phyloP scores from a whole-genome alignment of 2,113 vertebrate genomes.

The Mionectes macconnelli region DNA sequence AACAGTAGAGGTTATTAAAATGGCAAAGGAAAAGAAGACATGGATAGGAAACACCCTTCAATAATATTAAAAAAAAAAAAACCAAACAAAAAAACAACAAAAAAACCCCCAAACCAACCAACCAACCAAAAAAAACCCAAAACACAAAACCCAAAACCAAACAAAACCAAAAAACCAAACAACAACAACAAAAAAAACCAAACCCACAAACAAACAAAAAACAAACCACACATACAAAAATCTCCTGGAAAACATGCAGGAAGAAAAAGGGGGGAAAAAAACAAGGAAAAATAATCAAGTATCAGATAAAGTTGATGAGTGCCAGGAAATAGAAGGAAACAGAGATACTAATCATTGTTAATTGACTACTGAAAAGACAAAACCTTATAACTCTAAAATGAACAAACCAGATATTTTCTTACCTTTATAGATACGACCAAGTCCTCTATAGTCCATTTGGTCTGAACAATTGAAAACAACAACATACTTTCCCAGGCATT shows the following conservation, averaged over 20 bases:
- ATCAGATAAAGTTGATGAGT: neutral
- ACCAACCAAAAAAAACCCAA: neutral
- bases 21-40: neutral
- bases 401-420: neutral
- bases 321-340: neutral
- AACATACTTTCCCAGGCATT: conserved; percentile 74
- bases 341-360: neutral
- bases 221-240: neutral
- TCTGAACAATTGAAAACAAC: conserved; percentile 77
- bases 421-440: conserved; percentile 77
- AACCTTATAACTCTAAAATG: neutral
- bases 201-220: too few relatives aligned
- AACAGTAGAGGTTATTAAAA: neutral
- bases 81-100: too few relatives aligned
- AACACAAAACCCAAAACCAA: too few relatives aligned
- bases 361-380: neutral
- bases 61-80: neutral
- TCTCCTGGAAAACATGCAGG: neutral
- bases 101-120: too few relatives aligned
- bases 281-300: neutral
- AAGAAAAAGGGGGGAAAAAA: accelerated
- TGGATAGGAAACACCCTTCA: neutral
- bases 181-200: too few relatives aligned
- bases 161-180: neutral
- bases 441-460: conserved; percentile 75